These are phyloP conservation scores for Tigriopus californicus DNA, from an alignment of 2,888 invertebrate genomes.

Conservation along the genomic window DNA sequence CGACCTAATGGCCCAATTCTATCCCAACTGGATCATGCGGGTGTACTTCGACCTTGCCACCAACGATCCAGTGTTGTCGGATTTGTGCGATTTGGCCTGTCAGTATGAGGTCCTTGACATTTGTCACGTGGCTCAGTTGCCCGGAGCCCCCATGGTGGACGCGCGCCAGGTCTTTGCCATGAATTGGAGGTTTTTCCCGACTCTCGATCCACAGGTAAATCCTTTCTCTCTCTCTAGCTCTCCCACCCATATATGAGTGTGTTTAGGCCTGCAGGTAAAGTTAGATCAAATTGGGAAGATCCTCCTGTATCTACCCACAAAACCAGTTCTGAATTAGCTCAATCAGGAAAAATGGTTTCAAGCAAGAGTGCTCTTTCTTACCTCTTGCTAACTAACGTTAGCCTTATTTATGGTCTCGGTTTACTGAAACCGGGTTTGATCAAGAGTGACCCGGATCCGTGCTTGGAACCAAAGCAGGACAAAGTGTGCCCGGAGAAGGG, in stretches of 20 bases:
- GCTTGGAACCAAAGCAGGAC: too few relatives aligned
- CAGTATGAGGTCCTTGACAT: background rate
- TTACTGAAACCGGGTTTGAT: too few relatives aligned
- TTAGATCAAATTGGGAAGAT: background rate
- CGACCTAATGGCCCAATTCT: background rate
- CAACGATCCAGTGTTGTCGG: background rate
- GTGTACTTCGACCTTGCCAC: conserved; percentile 2
- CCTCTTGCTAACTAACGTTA: too few relatives aligned
- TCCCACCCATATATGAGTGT: background rate
- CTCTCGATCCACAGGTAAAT: conserved; percentile 7
- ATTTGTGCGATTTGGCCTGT: conserved; percentile 1
- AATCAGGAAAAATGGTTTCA: too few relatives aligned
- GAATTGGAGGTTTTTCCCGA: conserved; percentile 14
- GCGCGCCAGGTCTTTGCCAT: conserved; percentile 4
- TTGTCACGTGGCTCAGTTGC: conserved; percentile 3
- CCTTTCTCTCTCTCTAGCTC: background rate
- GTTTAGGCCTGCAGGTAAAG: background rate
- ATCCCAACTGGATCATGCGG: conserved; percentile 12
- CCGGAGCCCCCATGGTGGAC: background rate
- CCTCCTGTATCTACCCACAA: background rate
- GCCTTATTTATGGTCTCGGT: too few relatives aligned
- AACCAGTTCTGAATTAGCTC: too few relatives aligned
- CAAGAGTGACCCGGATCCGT: too few relatives aligned
- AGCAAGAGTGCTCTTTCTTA: too few relatives aligned
- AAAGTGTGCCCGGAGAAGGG: too few relatives aligned